phyloP scores from a whole-genome alignment of 2,113 vertebrate species.

The Ceyx melanurus region DNA sequence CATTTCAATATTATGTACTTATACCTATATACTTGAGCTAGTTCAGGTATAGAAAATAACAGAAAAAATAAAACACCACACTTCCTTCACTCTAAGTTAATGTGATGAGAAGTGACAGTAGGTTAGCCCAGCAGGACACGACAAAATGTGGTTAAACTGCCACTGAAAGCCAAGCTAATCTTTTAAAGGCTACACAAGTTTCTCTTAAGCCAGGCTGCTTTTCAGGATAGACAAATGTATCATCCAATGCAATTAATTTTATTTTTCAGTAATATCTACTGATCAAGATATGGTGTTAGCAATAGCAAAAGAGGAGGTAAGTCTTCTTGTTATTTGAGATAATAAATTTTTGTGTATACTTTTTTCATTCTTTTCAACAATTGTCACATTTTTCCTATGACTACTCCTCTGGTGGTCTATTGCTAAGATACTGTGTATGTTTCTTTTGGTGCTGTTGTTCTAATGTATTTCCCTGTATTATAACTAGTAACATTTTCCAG shows the following conservation, averaged over 20 bases:
- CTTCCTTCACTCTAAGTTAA: not conserved
- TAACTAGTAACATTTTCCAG: not conserved
- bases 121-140: not conserved
- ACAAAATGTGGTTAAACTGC: not conserved
- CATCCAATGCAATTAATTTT: not conserved
- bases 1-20: not conserved
- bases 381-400: not conserved
- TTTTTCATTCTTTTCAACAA: not conserved
- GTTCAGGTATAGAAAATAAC: not conserved
- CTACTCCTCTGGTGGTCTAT: not conserved
- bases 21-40: not conserved
- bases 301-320: slow-evolving; percentile 78
- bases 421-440: not conserved
- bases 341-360: not conserved
- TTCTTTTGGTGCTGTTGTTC: not conserved
- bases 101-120: not conserved
- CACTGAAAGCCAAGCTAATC: not conserved
- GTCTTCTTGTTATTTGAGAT: slow-evolving; percentile 15
- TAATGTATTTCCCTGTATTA: not conserved
- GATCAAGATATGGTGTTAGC: slow-evolving; percentile 60
- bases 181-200: not conserved
- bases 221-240: not conserved
- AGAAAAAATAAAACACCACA: not conserved
- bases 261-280: slow-evolving; percentile 71
- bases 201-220: not conserved